phyloP scores from a whole-genome alignment of 2,113 vertebrate genomes.

The Prinia subflava region DNA sequence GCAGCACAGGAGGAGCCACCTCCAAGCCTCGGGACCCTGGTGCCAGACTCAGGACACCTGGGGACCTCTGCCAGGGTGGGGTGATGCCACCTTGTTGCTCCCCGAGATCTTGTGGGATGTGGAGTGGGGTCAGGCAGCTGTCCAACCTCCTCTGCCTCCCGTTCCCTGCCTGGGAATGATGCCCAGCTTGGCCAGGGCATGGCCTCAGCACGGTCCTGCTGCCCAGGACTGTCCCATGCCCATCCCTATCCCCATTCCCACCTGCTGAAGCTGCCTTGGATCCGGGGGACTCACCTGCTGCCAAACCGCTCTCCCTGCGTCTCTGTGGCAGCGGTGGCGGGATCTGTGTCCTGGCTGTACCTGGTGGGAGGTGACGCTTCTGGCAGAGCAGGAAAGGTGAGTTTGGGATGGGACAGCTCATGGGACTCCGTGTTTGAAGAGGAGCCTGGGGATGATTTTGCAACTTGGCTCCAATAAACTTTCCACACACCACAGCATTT shows the following conservation, averaged over 20 bases:
- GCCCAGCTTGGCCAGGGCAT: not conserved
- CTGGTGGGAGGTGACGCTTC: not conserved
- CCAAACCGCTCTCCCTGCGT: not conserved
- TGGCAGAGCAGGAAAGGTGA: conserved; percentile 46
- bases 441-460: not conserved
- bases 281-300: not conserved
- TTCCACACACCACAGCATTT: not conserved
- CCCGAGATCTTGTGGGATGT: rapidly evolving
- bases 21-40: rapidly evolving
- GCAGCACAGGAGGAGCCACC: not conserved
- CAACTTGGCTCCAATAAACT: not conserved
- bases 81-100: rapidly evolving
- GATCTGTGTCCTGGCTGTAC: not conserved
- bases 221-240: not conserved
- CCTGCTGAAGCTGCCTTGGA: rapidly evolving
- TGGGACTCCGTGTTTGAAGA: not conserved
- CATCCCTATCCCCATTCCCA: not conserved
- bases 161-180: rapidly evolving
- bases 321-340: not conserved
- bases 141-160: rapidly evolving
- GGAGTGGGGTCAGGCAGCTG: rapidly evolving
- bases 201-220: not conserved
- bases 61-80: rapidly evolving
- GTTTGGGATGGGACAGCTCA: not conserved
- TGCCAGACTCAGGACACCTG: not conserved